Conservation (phyloP, 2,888 invertebrate species). For the Labia minor region DNA sequence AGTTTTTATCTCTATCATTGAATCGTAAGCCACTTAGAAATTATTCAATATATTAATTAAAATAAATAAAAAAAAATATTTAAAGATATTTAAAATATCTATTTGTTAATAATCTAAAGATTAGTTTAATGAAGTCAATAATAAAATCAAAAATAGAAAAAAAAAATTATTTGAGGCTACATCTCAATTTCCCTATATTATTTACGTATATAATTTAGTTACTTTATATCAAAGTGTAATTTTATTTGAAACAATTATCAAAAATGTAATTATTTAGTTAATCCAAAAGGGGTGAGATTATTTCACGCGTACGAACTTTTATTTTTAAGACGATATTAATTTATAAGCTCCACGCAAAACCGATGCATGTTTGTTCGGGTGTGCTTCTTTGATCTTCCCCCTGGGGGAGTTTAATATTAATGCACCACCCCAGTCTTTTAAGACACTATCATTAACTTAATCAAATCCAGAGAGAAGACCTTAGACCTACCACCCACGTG, state of each 20-base stretch:
- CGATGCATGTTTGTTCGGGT: not conserved
- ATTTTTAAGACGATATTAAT: not conserved
- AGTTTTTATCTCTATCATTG: too few relatives aligned
- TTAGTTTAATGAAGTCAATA: too few relatives aligned
- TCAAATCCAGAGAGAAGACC: not conserved
- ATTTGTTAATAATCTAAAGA: not conserved
- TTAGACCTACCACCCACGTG: not conserved
- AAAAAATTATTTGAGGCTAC: too few relatives aligned
- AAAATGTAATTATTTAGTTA: too few relatives aligned
- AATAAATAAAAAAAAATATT: not conserved
- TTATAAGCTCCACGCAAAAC: not conserved
- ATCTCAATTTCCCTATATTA: too few relatives aligned
- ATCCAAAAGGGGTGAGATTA: not conserved
- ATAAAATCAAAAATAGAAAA: not conserved
- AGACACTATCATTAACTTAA: constrained; percentile 2
- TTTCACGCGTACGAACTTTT: not conserved
- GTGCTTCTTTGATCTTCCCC: not conserved
- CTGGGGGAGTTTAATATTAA: not conserved
- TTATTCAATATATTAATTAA: not conserved
- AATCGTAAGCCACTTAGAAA: too few relatives aligned
- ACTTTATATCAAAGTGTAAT: too few relatives aligned
- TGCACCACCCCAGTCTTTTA: not conserved
- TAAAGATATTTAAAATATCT: not conserved
- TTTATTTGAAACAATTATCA: too few relatives aligned
- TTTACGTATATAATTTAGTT: too few relatives aligned